These are phyloP conservation scores for Sphecodes monilicornis DNA, from an alignment of 2,888 invertebrate genomes.

Conservation along the genomic window DNA sequence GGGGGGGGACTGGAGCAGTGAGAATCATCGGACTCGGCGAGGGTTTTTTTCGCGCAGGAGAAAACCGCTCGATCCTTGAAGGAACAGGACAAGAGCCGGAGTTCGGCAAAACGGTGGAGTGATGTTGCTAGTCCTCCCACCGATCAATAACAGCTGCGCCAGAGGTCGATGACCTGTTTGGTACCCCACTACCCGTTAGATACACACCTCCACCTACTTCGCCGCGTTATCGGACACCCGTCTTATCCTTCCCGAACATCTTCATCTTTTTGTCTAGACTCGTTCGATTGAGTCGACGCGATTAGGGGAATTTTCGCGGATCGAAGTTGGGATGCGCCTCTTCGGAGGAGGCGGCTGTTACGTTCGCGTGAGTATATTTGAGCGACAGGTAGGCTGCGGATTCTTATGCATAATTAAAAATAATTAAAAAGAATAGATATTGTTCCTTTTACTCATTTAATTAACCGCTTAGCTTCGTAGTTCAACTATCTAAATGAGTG, in stretches of 20 bases:
- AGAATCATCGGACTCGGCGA: neutral
- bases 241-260: conserved; percentile 38
- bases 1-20: neutral
- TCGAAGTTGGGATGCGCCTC: neutral
- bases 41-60: neutral
- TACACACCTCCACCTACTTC: conserved; percentile 61
- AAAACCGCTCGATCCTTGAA: conserved; percentile 66
- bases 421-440: too few relatives aligned
- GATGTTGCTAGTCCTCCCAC: conserved; percentile 80
- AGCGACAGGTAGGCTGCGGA: too few relatives aligned
- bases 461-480: neutral
- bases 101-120: conserved; percentile 69
- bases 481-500: neutral
- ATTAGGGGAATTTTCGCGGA: neutral
- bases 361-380: neutral
- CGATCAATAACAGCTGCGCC: conserved; percentile 84
- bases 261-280: conserved; percentile 12
- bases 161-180: conserved; percentile 79
- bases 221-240: conserved; percentile 33
- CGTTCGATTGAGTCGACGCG: neutral
- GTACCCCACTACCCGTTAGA: conserved; percentile 68
- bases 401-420: neutral
- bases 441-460: neutral
- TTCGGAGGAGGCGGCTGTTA: neutral
- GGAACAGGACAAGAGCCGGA: conserved; percentile 72